Conservation (phyloP, 2,888 invertebrate species). For the Diplolepis rosae region DNA sequence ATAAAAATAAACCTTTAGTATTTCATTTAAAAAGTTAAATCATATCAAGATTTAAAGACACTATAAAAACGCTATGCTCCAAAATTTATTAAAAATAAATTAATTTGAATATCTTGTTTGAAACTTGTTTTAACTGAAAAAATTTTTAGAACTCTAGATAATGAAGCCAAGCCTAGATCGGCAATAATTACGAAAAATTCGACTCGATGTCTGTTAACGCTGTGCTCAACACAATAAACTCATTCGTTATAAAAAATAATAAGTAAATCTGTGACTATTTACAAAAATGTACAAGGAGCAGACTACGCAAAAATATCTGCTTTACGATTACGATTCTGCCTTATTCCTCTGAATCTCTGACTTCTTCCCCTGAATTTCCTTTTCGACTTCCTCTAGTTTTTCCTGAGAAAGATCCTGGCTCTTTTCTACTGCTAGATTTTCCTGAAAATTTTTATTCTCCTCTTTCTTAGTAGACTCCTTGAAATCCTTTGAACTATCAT, state of each 20-base stretch:
- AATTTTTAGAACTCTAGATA: not conserved
- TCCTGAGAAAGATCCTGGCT: conserved; percentile 39
- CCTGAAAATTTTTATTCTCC: conserved; percentile 33
- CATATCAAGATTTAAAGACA: too few species aligned
- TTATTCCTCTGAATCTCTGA: conserved; percentile 62
- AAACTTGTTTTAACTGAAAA: not conserved
- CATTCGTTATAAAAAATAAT: conserved; percentile 44
- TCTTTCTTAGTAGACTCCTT: conserved; percentile 30
- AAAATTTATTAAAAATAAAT: not conserved
- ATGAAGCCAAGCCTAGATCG: conserved; percentile 5
- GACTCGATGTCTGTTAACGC: conserved; percentile 45
- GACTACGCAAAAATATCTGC: not conserved
- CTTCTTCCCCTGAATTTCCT: conserved; percentile 59
- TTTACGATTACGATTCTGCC: conserved; percentile 63
- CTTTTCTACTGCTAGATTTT: conserved; percentile 33
- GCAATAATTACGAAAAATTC: conserved; percentile 22
- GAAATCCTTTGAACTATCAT: conserved; percentile 36
- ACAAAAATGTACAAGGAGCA: conserved; percentile 55
- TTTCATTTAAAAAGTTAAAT: too few species aligned
- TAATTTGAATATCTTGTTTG: not conserved
- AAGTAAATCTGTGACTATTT: conserved; percentile 53
- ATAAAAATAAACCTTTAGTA: not conserved
- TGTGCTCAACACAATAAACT: conserved; percentile 54
- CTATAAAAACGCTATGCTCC: too few species aligned
- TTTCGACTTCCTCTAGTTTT: conserved; percentile 43